Evolutionary conservation across 1,140 invertebrate genomes (phyloP).

Genomic region (Conopomorpha cramerella): DNA sequence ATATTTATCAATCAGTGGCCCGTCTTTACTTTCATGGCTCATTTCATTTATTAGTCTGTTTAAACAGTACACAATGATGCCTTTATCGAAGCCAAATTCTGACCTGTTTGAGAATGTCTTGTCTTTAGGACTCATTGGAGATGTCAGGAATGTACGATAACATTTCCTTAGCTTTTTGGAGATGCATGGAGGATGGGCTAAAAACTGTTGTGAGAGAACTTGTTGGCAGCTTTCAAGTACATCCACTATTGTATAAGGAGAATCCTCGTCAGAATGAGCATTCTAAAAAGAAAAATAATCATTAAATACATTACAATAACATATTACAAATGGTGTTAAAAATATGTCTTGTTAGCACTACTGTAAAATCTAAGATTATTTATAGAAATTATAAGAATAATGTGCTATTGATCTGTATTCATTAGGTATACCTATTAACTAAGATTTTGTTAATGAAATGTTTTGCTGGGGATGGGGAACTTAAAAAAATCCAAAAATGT

Average conservation of each 20-base stretch:
- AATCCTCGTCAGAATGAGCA: slow-evolving; percentile 30
- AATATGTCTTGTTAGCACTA: no score
- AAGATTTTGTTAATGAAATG: no score
- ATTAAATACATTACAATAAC: background rate
- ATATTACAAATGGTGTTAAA: no score
- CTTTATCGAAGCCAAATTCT: slow-evolving; percentile 20
- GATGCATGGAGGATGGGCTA: slow-evolving; percentile 33
- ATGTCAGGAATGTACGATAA: slow-evolving; percentile 35
- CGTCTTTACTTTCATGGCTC: slow-evolving; percentile 23
- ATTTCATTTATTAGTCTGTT: slow-evolving; percentile 41
- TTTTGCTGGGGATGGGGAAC: no score
- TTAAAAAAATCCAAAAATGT: no score
- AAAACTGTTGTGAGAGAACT: slow-evolving; percentile 28
- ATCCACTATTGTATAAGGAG: slow-evolving; percentile 15
- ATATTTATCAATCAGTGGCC: slow-evolving; percentile 22
- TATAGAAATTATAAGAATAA: no score
- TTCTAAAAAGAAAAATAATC: no score
- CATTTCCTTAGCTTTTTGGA: slow-evolving; percentile 22
- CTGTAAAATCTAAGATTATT: no score
- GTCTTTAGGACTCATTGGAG: slow-evolving; percentile 23
- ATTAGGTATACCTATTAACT: no score
- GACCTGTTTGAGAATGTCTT: slow-evolving; percentile 30
- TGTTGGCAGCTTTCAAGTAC: slow-evolving; percentile 32
- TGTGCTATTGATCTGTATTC: no score
- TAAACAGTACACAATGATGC: slow-evolving; percentile 38